These are phyloP conservation scores for Aphelenchoides besseyi DNA, from an alignment of 1,140 invertebrate genomes.

Conservation along the genomic window DNA sequence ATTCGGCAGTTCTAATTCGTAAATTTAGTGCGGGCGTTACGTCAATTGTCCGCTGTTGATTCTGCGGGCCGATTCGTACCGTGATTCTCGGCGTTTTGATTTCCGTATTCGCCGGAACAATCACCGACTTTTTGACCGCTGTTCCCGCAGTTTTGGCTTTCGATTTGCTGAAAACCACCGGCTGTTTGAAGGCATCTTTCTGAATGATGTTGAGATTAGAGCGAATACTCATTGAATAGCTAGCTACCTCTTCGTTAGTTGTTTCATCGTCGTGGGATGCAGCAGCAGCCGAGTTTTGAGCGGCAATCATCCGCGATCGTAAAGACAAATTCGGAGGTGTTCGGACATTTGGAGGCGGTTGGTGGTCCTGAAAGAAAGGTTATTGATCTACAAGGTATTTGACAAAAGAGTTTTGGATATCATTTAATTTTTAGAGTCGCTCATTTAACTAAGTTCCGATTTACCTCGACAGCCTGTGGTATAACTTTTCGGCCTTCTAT, in stretches of 20 bases:
- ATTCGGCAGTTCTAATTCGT: neutral
- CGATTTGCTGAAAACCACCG: slow-evolving; percentile 7
- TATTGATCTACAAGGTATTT: no score
- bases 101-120: slow-evolving; percentile 10
- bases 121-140: slow-evolving; percentile 11
- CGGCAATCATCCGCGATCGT: slow-evolving; percentile 48
- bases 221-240: neutral
- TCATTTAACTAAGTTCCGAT: no score
- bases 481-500: slow-evolving; percentile 27
- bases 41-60: neutral
- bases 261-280: slow-evolving; percentile 30
- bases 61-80: slow-evolving; percentile 20
- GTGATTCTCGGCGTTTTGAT: slow-evolving; percentile 22
- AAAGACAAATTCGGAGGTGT: slow-evolving; percentile 46
- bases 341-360: slow-evolving; percentile 35
- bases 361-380: slow-evolving; percentile 17
- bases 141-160: neutral
- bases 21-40: slow-evolving; percentile 16
- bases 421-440: no score
- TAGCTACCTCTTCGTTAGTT: slow-evolving; percentile 17
- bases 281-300: slow-evolving; percentile 37
- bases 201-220: slow-evolving; percentile 25
- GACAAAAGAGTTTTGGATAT: no score
- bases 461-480: slow-evolving; percentile 29
- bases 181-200: slow-evolving; percentile 16